Conservation (phyloP, 1,140 invertebrate species). For the Ceratitis capitata region DNA sequence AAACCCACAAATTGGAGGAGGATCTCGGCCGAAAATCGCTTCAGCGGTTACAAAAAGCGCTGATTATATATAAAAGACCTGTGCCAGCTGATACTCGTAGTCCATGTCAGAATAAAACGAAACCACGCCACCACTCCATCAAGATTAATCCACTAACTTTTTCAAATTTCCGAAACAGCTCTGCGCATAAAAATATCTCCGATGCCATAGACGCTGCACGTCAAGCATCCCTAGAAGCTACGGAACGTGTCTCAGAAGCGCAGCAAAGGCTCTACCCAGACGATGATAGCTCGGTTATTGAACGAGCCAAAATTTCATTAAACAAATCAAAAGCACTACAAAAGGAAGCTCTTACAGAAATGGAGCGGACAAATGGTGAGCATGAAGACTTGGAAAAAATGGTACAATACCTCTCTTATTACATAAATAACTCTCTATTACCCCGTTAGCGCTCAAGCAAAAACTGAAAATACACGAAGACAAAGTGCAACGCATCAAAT, state of each 20-base stretch:
- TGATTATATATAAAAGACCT: no score
- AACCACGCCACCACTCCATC: background rate
- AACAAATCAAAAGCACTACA: constrained; percentile 64
- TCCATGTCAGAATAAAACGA: no score
- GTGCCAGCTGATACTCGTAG: no score
- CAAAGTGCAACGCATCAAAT: constrained; percentile 66
- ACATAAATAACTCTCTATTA: background rate
- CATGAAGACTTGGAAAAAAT: no score
- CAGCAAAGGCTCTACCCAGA: constrained; percentile 58
- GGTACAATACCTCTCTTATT: no score
- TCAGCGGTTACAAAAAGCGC: no score
- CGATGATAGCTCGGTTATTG: constrained; percentile 66
- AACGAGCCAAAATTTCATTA: constrained; percentile 65
- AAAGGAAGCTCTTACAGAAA: constrained; percentile 64
- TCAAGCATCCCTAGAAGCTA: constrained; percentile 70
- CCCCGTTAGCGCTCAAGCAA: constrained; percentile 50
- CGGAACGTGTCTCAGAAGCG: constrained; percentile 67
- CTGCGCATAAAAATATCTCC: constrained; percentile 84
- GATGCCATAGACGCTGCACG: constrained; percentile 74
- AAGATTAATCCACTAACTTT: constrained; percentile 12
- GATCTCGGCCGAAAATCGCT: no score
- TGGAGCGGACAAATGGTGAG: constrained; percentile 66
- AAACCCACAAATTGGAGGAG: no score
- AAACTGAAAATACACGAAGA: constrained; percentile 66
- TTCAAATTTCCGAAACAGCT: constrained; percentile 66